These are phyloP conservation scores for Incurvaria masculella DNA, from an alignment of 2,888 invertebrate species.

Conservation along the genomic window DNA sequence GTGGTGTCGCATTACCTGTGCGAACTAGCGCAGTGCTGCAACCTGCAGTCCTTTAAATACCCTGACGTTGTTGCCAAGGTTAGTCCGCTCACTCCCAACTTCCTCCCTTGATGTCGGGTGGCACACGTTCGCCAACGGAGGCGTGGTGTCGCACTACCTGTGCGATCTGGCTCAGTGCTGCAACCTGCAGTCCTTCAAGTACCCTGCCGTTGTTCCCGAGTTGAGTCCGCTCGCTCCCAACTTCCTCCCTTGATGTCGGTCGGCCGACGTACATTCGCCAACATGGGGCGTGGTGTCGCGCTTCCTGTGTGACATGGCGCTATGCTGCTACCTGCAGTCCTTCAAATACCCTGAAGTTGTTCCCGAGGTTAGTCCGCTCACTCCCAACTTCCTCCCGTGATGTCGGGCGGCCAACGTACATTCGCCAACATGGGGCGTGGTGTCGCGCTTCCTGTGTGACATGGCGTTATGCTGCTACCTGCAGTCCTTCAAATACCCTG, in stretches of 20 bases:
- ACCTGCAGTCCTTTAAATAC: constrained; percentile 64
- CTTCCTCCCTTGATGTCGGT: too few relatives aligned
- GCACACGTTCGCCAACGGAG: constrained; percentile 50
- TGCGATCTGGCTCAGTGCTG: constrained; percentile 65
- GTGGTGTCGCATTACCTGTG: constrained; percentile 59
- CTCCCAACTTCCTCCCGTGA: too few relatives aligned
- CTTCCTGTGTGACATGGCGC: constrained; percentile 61
- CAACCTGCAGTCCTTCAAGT: constrained; percentile 63
- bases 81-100: too few relatives aligned
- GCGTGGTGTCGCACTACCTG: constrained; percentile 57
- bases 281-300: constrained; percentile 58
- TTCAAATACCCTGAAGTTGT: constrained; percentile 69
- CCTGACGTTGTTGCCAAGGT: constrained; percentile 60
- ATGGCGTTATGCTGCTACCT: constrained; percentile 64
- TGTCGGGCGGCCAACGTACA: constrained; percentile 51
- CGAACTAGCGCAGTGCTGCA: constrained; percentile 63
- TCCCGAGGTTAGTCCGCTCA: constrained; percentile 40
- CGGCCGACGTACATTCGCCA: constrained; percentile 48
- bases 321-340: constrained; percentile 62
- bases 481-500: constrained; percentile 66
- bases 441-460: constrained; percentile 60
- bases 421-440: constrained; percentile 52
- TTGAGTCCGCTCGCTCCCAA: too few relatives aligned
- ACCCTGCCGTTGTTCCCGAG: constrained; percentile 61
- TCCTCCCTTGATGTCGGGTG: constrained; percentile 54